phyloP scores from a whole-genome alignment of 2,888 invertebrate genomes.

The Pristionchus mayeri region DNA sequence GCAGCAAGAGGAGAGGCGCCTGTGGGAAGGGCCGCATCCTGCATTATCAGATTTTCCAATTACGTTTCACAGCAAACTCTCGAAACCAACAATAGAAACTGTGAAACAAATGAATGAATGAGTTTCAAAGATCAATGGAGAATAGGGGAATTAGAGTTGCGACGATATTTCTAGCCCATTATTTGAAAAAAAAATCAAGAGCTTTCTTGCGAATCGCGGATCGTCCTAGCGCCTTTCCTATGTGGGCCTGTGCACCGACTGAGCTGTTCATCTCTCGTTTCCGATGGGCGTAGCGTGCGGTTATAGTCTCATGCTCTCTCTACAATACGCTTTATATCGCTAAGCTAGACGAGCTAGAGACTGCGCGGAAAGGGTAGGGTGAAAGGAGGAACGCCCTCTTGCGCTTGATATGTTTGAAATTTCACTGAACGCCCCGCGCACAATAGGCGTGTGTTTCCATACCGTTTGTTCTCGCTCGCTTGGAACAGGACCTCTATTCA shows the following conservation, averaged over 20 bases:
- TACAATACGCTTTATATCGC: too few relatives aligned
- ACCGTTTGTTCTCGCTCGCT: not conserved
- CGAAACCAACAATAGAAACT: too few relatives aligned
- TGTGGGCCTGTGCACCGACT: not conserved
- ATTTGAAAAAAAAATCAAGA: too few relatives aligned
- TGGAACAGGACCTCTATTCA: conserved; percentile 2
- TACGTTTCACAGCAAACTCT: not conserved
- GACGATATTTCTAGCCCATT: not conserved
- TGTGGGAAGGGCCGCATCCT: not conserved
- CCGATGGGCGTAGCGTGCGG: not conserved
- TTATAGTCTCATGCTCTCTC: too few relatives aligned
- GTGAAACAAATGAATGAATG: too few relatives aligned
- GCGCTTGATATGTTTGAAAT: conserved; percentile 14
- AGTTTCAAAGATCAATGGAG: not conserved
- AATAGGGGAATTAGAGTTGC: not conserved
- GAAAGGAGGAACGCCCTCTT: not conserved
- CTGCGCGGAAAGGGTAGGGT: too few relatives aligned
- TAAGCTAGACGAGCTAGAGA: too few relatives aligned
- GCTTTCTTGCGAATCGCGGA: too few relatives aligned
- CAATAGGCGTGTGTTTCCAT: conserved; percentile 31
- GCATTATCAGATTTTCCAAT: not conserved
- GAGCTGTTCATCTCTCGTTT: not conserved
- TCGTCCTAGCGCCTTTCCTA: not conserved
- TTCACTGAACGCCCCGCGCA: not conserved
- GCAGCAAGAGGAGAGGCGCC: not conserved